A percentile compares a stretch with the other conserved stretches of the same genome.
phyloP scores from a whole-genome alignment of 2,888 invertebrate genomes.

The Scaptomyza polygonia region DNA sequence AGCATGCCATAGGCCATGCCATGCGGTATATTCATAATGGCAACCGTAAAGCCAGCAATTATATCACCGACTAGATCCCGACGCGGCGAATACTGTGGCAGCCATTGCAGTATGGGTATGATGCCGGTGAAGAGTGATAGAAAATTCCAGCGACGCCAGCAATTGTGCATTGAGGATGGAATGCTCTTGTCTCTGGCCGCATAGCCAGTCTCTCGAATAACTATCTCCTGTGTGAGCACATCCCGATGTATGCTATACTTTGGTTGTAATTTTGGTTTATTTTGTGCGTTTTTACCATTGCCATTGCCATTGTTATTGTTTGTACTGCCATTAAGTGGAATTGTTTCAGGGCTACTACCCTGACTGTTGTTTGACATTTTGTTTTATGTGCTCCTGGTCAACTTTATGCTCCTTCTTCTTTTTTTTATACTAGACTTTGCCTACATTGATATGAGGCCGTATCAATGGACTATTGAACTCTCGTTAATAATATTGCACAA shows the following conservation, averaged over 20 bases:
- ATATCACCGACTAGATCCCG: conserved; percentile 88
- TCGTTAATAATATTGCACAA: background rate
- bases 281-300: conserved; percentile 46
- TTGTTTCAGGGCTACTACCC: conserved; percentile 73
- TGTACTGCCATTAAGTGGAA: conserved; percentile 67
- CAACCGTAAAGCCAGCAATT: conserved; percentile 93
- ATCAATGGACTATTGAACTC: background rate
- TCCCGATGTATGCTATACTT: conserved; percentile 81
- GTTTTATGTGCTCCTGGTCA: conserved; percentile 17
- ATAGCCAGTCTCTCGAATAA: conserved; percentile 83
- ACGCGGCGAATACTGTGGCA: conserved; percentile 87
- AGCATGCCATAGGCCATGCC: conserved; percentile 88
- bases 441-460: conserved; percentile 59
- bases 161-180: conserved; percentile 72
- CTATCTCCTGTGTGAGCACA: conserved; percentile 81
- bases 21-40: conserved; percentile 94
- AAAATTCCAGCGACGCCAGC: conserved; percentile 80
- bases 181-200: conserved; percentile 83
- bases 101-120: conserved; percentile 87
- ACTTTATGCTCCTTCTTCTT: conserved; percentile 11
- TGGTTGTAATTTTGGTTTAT: conserved; percentile 77
- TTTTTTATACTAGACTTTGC: conserved; percentile 13
- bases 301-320: conserved; percentile 50
- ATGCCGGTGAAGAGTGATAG: conserved; percentile 80
- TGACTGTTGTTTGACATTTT: conserved; percentile 72